Base-by-base conservation (phyloP, 2,888 invertebrate species). In the Leptopilina myrica region DNA sequence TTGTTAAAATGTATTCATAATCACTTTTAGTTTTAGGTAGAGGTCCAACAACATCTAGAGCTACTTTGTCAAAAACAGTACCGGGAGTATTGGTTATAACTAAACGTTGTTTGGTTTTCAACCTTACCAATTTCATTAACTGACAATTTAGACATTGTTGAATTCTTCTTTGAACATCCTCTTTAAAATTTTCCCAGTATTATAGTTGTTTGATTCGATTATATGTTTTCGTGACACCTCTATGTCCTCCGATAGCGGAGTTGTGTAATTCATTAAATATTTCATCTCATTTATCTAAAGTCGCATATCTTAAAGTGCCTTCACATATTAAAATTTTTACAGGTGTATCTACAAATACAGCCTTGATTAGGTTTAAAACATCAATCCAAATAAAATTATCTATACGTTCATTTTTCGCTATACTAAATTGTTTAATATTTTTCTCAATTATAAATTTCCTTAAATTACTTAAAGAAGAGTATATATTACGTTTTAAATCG, bases 151-250 rank as follows among this genome's bases (percentile, higher is more conserved):
- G 12, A 46, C 83, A 85, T 64, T 77, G 9, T 82, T 80, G 20
- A 46, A 76, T 11, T 79, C 56, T 66, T 4, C 59, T 14, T 0
- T 78, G 78, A 0, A 85, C 46, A 12, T 85, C 80, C 0, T 56
- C 14, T 66, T 84, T 84, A 11, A 84, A 7, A n/a, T 82, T 80
- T 46, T 78, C 65, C 84, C 83, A 83, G 46, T 59, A 80, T 7
- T 76, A 85, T 0, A 59, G 15, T 15, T 73, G 78, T 78, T 80
- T 76, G 0, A 83, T 80, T 59, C 81, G 15, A 12, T 77, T 84
- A 14, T 81, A 81, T 0, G 81, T 84, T 15, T 66, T 66, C 1
- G 40, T 46, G 5, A 66, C 66, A 8, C 66, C 46, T 15, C 46
- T 66, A 15, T 80, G 83, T 5, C 82, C 82, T 9, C 82, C 85